Base-by-base conservation (phyloP, 2,888 invertebrate species). In the Epirrhoe tristata region DNA sequence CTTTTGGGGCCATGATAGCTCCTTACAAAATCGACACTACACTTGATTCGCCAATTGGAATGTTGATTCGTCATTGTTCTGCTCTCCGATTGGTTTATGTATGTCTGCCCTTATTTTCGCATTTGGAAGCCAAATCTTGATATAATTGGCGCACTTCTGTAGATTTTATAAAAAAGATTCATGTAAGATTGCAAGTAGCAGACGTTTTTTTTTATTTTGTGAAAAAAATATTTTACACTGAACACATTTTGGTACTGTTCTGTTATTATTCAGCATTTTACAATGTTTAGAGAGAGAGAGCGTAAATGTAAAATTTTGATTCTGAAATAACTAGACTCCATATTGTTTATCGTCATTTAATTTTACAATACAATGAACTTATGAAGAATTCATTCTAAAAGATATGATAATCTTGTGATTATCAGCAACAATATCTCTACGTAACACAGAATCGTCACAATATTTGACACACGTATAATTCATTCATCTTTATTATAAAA, bases 401-500 rank as follows among this genome's bases (percentile, higher is more conserved):
- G 4, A 43, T 12, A 3, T 6, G 34, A 39, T 39, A 7, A 43
- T 43, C 39, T n/a, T n/a, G n/a, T n/a, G n/a, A 43, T 1, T 12
- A 43, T n/a, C n/a, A 8, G 12, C 0, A 43, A 43, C 39, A 43
- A 5, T 43, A 43, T 43, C 39, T 36, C 36, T 43, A 12, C 12
- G 39, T 43, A 43, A 4, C 39, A 43, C 39, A 36, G 16, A 14
- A 14, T 14, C n/a, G 8, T 50, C 48, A 50, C 54, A 34, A 7
- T 24, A 50, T 58, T 58, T 59, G 17, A 53, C 57, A 43, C 46
- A 39, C 10, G 48, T 58, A 64, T 67, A 68, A 55, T 51, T 64
- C 58, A 60, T 68, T 51, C 61, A 61, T 60, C n/a, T 63, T 61
- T 68, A 68, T 61, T 60, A 46, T 55, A 54, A 61, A 68, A 60